Evolutionary conservation across 1,140 invertebrate species (phyloP), one percentile per base, ranked within the genome.

Genomic region (Lordiphosa clarofinis): DNA sequence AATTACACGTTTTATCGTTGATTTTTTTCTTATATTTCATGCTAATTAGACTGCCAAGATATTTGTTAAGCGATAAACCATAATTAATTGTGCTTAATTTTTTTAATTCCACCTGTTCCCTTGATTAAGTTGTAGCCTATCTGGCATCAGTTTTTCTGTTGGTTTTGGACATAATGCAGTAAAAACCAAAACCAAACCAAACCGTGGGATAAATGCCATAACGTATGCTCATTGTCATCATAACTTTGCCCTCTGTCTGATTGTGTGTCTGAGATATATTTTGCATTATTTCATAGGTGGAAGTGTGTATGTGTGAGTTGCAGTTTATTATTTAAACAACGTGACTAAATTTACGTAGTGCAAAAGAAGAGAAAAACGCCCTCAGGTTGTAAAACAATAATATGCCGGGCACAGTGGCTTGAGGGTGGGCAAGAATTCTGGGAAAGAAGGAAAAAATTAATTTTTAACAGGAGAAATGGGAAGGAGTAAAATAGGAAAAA

Each of bases 261-360:
- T 67, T 67, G 36, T 66, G 63, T 47, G 56, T 68, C 65, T 43
- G 55, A 69, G 56, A 69, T 50, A 61, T 42, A 54, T 75, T 73
- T 82, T 76, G 78, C 76, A 84, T 82, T 76, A 76, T 82, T 75
- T 59, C 35, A n/a, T 21, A 37, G 49, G 35, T 49, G 54, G 49
- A 39, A 11, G 49, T 55, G 60, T 36, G 44, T 67, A 63, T 55
- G 69, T 60, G 54, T 73, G 55, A 58, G 56, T 43, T 71, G 78
- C 78, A 82, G 63, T 82, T 81, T 82, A 81, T 81, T 70, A 70
- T 70, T 84, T 82, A 82, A 82, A 84, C 78, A 82, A 84, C 78
- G 78, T 82, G 78, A 82, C 78, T 82, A 70, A 84, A 82, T 84
- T 82, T 78, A 84, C 78, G 73, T 63, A 56, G 68, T 84, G 78